Percentiles rank a stretch among this genome's conserved stretches.
These are phyloP conservation scores for Cinclus mexicanus DNA, from an alignment of 2,113 vertebrate genomes.

Conservation along the genomic window DNA sequence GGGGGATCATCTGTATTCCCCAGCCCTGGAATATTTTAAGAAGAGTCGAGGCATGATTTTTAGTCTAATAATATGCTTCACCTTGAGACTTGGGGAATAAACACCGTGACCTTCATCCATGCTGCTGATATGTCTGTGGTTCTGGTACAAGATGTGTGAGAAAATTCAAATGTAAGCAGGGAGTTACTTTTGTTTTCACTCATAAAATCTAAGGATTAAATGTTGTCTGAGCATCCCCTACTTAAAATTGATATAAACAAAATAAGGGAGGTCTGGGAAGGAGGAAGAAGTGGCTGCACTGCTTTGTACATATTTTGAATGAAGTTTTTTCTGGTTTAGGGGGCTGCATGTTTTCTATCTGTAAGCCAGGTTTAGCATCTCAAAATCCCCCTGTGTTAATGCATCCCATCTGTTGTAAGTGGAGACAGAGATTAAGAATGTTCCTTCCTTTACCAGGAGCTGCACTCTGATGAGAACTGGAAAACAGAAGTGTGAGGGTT, in stretches of 20 bases:
- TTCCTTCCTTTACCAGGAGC: not conserved
- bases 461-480: not conserved
- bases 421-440: not conserved
- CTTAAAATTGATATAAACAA: not conserved
- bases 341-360: not conserved
- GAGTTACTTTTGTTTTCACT: not conserved
- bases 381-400: not conserved
- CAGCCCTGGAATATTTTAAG: not conserved
- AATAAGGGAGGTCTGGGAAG: accelerated
- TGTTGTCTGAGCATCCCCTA: not conserved
- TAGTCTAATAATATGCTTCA: not conserved
- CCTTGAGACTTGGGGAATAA: accelerated
- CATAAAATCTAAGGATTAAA: not conserved
- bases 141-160: not conserved
- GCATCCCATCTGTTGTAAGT: not conserved
- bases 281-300: not conserved
- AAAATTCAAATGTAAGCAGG: not conserved
- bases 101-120: not conserved
- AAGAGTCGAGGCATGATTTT: not conserved
- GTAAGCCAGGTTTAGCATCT: not conserved
- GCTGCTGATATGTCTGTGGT: not conserved
- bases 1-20: not conserved
- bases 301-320: not conserved
- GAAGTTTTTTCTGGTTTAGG: not conserved
- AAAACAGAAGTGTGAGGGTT: accelerated